Percentiles rank a stretch among this genome's conserved stretches.
Evolutionary conservation across 1,140 invertebrate species (phyloP).

Genomic region (Muscidifurax raptorellus): DNA sequence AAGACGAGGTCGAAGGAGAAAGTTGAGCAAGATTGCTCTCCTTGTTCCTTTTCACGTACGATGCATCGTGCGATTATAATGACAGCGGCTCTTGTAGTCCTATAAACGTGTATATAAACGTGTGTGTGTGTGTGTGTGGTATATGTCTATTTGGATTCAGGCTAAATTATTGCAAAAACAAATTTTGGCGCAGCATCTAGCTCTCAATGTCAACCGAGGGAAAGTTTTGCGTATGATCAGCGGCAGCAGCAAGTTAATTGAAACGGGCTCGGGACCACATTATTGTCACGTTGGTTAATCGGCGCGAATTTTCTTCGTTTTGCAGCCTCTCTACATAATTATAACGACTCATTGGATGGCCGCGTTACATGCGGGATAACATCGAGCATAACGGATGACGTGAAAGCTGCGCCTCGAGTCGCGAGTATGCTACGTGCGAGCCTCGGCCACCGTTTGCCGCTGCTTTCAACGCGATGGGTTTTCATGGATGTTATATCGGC

Average conservation of each 20-base stretch:
- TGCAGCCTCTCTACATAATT: background rate
- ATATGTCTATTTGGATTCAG: too few species aligned
- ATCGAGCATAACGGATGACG: conserved; percentile 25
- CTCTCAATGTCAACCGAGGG: conserved; percentile 34
- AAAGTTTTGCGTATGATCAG: conserved; percentile 3
- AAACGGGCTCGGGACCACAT: background rate
- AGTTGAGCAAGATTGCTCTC: conserved; percentile 68
- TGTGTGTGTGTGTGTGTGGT: too few species aligned
- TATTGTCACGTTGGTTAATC: background rate
- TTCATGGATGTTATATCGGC: background rate
- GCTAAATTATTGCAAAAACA: too few species aligned
- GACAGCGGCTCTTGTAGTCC: background rate
- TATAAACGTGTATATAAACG: too few species aligned
- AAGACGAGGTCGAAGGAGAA: conserved; percentile 67
- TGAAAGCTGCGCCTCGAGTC: conserved; percentile 23
- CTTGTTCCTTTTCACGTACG: conserved; percentile 32
- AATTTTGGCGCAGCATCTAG: background rate
- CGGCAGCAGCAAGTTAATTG: background rate
- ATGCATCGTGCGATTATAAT: conserved; percentile 25
- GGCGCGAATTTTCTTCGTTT: conserved; percentile 14
- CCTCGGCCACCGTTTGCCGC: background rate
- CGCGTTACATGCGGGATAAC: conserved; percentile 5
- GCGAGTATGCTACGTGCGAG: background rate
- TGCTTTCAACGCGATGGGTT: conserved; percentile 20
- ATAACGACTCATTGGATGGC: conserved; percentile 20